Evolutionary conservation across 2,797 vertebrate species (phyloP).

Genomic region (Brotula barbata): DNA sequence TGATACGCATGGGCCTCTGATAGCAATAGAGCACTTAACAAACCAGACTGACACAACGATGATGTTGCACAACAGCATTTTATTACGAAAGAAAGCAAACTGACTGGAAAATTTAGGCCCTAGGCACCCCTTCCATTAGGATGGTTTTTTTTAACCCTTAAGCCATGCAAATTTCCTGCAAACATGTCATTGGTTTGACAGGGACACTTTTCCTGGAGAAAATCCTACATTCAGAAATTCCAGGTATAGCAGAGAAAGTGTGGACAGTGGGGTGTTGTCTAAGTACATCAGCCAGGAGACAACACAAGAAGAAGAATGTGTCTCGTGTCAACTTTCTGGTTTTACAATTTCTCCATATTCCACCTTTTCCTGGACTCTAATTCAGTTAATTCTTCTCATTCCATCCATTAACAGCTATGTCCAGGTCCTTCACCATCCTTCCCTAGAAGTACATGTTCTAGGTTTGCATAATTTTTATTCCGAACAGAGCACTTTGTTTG

Average conservation of each 20-base stretch:
- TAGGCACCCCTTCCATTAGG: neutral
- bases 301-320: constrained; percentile 53
- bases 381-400: constrained; percentile 48
- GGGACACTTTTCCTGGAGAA: constrained; percentile 26
- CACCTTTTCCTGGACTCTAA: no score
- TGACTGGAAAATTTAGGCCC: no score
- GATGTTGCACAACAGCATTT: no score
- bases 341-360: neutral
- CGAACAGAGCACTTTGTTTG: neutral
- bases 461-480: constrained; percentile 2
- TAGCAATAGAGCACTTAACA: no score
- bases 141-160: neutral
- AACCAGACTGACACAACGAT: no score
- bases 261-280: constrained; percentile 3
- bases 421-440: neutral
- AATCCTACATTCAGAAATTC: constrained; percentile 19
- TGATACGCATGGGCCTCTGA: no score
- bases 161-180: neutral
- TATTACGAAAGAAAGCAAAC: no score
- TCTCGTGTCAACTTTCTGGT: constrained; percentile 10
- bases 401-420: constrained; percentile 25
- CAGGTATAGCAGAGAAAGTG: constrained; percentile 14
- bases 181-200: constrained; percentile 20
- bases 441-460: constrained; percentile 37
- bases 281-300: constrained; percentile 32